Evolutionary conservation across 2,888 invertebrate species (phyloP).

Genomic region (Rhorus exstirpatorius): DNA sequence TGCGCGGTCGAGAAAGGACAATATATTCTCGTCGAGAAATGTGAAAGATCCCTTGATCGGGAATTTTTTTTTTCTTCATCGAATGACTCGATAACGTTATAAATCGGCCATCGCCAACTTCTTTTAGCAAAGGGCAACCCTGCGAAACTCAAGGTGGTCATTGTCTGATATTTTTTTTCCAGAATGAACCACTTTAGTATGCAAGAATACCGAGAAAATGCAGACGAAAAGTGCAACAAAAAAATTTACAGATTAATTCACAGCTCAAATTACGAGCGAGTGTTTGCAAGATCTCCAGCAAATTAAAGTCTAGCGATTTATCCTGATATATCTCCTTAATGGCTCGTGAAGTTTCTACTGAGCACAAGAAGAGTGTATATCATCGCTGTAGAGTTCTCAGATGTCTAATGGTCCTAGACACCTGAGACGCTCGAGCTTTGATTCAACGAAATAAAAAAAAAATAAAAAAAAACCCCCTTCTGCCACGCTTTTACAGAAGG

Average conservation of each 20-base stretch:
- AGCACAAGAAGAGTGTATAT: constrained; percentile 5
- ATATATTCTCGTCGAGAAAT: constrained; percentile 11
- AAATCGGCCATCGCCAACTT: no score
- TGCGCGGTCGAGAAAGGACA: constrained; percentile 9
- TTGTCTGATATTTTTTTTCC: no score
- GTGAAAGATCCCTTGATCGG: constrained; percentile 10
- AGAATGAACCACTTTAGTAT: no score
- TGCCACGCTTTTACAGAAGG: constrained; percentile 5
- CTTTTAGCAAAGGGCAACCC: no score
- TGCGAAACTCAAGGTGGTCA: no score
- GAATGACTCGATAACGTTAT: not conserved
- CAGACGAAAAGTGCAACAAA: no score
- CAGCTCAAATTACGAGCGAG: no score
- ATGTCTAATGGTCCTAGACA: constrained; percentile 25
- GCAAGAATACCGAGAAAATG: no score
- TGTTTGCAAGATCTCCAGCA: no score
- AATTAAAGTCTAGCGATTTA: no score
- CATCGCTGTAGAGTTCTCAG: constrained; percentile 21
- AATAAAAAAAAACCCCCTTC: constrained; percentile 14
- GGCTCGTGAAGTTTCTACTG: not conserved
- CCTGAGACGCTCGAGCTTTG: constrained; percentile 14
- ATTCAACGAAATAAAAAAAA: no score
- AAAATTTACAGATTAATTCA: no score
- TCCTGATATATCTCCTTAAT: not conserved
- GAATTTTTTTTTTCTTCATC: constrained; percentile 11